A percentile compares a stretch with the other conserved stretches of the same genome.
These are phyloP conservation scores for Protobothrops flavoviridis DNA, from an alignment of 2,113 vertebrate species.

Conservation along the genomic window DNA sequence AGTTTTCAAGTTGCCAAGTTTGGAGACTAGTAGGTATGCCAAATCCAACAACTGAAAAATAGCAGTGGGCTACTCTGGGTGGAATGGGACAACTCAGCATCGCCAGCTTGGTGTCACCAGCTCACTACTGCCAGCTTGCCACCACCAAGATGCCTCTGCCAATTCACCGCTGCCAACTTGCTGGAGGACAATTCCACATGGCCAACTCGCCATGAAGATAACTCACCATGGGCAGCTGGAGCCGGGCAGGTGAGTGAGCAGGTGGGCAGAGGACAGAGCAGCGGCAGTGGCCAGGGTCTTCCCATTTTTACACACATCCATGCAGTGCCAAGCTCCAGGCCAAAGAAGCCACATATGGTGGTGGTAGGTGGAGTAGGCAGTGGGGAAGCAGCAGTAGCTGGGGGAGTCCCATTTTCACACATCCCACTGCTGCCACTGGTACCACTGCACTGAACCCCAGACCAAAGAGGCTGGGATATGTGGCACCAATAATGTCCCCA, in stretches of 20 bases:
- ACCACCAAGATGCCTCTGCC: background rate
- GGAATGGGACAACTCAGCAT: background rate
- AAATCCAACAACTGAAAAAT: background rate
- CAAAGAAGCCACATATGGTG: background rate
- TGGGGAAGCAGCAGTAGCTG: fast-evolving
- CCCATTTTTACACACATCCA: background rate
- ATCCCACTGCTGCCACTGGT: background rate
- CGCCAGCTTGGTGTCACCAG: background rate
- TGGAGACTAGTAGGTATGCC: background rate
- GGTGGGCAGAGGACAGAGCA: background rate
- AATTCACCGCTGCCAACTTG: background rate
- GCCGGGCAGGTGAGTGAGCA: background rate
- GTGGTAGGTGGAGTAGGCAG: background rate
- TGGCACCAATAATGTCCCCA: too few species aligned
- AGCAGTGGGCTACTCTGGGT: background rate
- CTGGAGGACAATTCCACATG: background rate
- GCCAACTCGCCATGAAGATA: background rate
- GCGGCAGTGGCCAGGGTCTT: background rate
- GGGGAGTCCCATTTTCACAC: background rate
- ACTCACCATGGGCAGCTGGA: background rate
- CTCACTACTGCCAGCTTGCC: background rate
- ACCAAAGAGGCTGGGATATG: too few species aligned
- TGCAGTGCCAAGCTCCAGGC: background rate
- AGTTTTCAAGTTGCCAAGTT: background rate
- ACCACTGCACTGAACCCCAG: background rate